Evolutionary conservation across 2,888 invertebrate species (phyloP), one percentile per base, ranked within the genome.

Genomic region (Oasisia sp.): DNA sequence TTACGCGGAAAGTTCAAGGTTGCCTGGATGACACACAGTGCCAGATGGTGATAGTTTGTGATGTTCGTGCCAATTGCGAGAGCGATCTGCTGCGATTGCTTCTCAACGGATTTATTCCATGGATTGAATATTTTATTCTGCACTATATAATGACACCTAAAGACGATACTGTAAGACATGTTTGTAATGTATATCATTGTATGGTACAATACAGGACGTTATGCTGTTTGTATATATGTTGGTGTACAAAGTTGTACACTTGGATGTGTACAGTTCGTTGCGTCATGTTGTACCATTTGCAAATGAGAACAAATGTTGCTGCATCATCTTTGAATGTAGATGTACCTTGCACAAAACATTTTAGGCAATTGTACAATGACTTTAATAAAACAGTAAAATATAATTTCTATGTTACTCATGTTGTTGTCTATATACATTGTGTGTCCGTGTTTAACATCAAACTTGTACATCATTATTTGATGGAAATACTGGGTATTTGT

Each of bases 141-240:
- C 74, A 74, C 74, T 74, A 27, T 27, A 7, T 74, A 74, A 74
- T 74, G n/a, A 74, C n/a, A 27, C 14, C 74, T 74, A n/a, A 74
- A 74, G 74, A 74, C 38, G 4, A 74, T n/a, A 74, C 27, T 74
- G 74, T 74, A 74, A 27, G n/a, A 74, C 27, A 74, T 5, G 74
- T 74, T 74, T 74, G 74, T n/a, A 19, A 74, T 74, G 74, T 74
- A 74, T 74, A 74, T 74, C 74, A n/a, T 74, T 74, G 74, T 74
- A 74, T 74, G 74, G 74, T 74, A 74, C 74, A 74, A 74, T 74
- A 74, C n/a, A 74, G 74, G 74, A 74, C 74, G 74, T 74, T 74
- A 74, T 74, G 74, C 74, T 74, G 74, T 74, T 74, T 74, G 74
- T 74, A 74, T 74, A 74, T 74, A 27, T 19, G n/a, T 27, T 19